phyloP scores from a whole-genome alignment of 2,113 vertebrate species.

The Glaucomys volans region DNA sequence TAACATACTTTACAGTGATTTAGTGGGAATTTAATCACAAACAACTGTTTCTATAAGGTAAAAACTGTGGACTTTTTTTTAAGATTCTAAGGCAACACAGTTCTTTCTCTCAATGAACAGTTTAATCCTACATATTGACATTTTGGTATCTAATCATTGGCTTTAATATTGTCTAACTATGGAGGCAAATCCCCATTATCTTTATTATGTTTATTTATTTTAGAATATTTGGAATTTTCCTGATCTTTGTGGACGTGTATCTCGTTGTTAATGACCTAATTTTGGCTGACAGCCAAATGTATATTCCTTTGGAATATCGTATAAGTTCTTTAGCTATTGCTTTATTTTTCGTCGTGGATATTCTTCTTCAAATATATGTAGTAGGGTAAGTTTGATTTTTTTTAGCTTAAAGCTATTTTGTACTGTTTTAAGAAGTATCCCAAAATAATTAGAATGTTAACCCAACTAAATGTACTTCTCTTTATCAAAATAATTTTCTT shows the following conservation, averaged over 20 bases:
- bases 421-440: not conserved
- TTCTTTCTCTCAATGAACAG: not conserved
- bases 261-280: slow-evolving; percentile 90
- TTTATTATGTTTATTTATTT: slow-evolving; percentile 50
- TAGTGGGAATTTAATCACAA: not conserved
- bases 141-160: not conserved
- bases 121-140: slow-evolving; percentile 1
- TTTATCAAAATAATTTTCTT: slow-evolving; percentile 49
- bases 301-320: slow-evolving; percentile 83
- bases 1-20: not conserved
- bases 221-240: slow-evolving; percentile 93
- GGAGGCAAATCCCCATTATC: not conserved
- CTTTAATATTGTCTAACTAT: not conserved
- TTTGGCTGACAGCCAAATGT: slow-evolving; percentile 61
- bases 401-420: not conserved
- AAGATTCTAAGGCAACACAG: not conserved
- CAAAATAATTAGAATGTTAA: not conserved
- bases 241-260: slow-evolving; percentile 93
- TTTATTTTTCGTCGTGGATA: slow-evolving; percentile 93
- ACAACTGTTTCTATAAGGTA: not conserved
- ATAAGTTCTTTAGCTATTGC: slow-evolving; percentile 92
- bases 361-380: slow-evolving; percentile 92
- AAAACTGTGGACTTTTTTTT: slow-evolving; percentile 19
- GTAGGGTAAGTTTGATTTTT: slow-evolving; percentile 91
- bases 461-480: not conserved